Base-by-base conservation (phyloP, 1,140 invertebrate species). In the Formica selysi region DNA sequence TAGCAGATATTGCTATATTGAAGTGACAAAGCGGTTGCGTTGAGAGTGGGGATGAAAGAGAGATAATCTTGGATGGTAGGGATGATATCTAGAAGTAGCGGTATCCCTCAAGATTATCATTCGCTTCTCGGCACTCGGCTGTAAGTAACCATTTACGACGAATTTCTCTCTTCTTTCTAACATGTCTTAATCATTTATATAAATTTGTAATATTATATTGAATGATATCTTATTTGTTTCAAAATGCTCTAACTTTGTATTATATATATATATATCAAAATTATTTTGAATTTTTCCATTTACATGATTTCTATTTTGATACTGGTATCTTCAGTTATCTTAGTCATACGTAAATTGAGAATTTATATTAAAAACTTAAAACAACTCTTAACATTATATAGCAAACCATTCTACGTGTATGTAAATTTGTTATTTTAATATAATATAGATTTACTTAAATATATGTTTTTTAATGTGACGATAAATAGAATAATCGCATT, bases 31-130 rank as follows among this genome's bases (percentile, higher is more conserved):
- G 87, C 68, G 76, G 64, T 87, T 91, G 87, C 85, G 85, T 86
- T 71, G 76, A 59, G 65, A 76, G 85, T 89, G 86, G 84, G 71
- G 65, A 67, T 85, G 79, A 61, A 80, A 80, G 41, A 54, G 51
- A 38, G 29, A 51, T 65, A 59, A 86, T 65, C 71, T 48, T 54
- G 68, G 70, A 48, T 87, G 87, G 89, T 87, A 89, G 85, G 85
- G 87, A 80, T 79, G 86, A 83, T 85, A 86, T 79, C 83, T 83
- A 67, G 61, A 87, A 78, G 87, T 41, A 85, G 87, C 76, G 67
- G 79, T 81, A 74, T 59, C 68, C 73, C 59, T 74, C 54, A 74
- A 73, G 79, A 89, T 90, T 88, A 86, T 90, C 91, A 92, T 64
- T 92, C 59, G 67, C 61, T 79, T 76, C 41, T 29, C 64, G 59